Base-by-base conservation (phyloP, 2,888 invertebrate species). In the Andrena minutula region DNA sequence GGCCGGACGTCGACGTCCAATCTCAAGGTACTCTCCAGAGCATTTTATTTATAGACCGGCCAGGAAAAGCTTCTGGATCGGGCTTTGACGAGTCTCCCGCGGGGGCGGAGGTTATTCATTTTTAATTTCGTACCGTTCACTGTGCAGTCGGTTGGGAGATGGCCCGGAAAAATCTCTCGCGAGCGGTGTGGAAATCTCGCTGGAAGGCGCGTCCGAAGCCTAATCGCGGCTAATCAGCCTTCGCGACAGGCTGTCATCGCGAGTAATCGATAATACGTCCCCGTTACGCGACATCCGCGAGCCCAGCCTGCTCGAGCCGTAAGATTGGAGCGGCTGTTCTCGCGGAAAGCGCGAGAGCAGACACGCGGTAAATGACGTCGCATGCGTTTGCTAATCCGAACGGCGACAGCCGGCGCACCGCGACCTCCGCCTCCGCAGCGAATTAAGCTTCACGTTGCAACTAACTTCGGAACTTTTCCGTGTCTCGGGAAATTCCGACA, bases 331-430 rank as follows among this genome's bases (percentile, higher is more conserved):
- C 8, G 28, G 53, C 1, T 10, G 53, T 23, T 56, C 20, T 47
- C 41, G 56, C 20, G 53, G 63, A 73, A 51, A 61, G 32, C 61
- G 35, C 60, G 53, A 60, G 61, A 53, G 61, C 30, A 51, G 28
- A 23, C 41, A 51, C 61, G 26, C 16, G 56, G 23, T 26, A 63
- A 75, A 72, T 35, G 68, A 73, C 64, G 63, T 79, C 68, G 41
- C 20, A 23, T 20, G 71, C 20, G 61, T 51, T 65, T 83, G 83
- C 84, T 86, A 83, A 89, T 88, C 79, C 82, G 30, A 35, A 16
- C 61, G 78, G 49, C 56, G 68, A 78, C 68, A 66, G 41, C 28
- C 51, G 26, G 53, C 56, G 28, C 30, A 53, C 26, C 60, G 53
- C 71, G 58, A 47, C 60, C 56, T 53, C 47, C 63, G 41, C 41